These are phyloP conservation scores for Chiloscyllium plagiosum DNA, from an alignment of 2,113 vertebrate genomes.

Conservation along the genomic window DNA sequence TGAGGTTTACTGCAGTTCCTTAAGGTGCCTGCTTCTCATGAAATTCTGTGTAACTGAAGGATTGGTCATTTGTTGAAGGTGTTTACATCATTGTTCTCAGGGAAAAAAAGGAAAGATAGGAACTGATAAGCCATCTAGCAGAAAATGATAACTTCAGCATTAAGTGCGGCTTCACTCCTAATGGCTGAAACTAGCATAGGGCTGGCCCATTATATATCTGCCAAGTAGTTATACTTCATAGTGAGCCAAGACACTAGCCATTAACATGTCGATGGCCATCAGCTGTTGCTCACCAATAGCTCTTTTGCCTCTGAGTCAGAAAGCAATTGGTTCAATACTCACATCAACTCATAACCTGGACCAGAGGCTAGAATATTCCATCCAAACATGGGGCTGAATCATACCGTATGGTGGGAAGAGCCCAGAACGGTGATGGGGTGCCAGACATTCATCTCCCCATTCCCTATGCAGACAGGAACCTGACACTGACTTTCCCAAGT, in stretches of 20 bases:
- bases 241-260: neutral
- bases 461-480: too few relatives aligned
- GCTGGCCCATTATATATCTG: neutral
- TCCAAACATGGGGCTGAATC: too few relatives aligned
- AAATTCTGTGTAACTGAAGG: neutral
- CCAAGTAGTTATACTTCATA: neutral
- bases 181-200: neutral
- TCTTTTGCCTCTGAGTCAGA: neutral
- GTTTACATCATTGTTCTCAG: neutral
- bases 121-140: neutral
- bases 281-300: neutral
- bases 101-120: neutral
- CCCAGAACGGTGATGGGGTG: too few relatives aligned
- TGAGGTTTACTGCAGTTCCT: neutral
- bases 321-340: neutral
- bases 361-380: too few relatives aligned
- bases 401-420: too few relatives aligned
- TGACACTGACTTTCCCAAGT: too few relatives aligned
- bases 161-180: neutral
- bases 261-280: neutral
- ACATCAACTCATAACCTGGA: neutral
- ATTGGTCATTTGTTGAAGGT: slow-evolving; percentile 14
- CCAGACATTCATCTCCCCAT: too few relatives aligned
- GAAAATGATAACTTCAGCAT: neutral
- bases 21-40: neutral